Percentiles rank a stretch among this genome's conserved stretches.
These are phyloP conservation scores for Drosophila navojoa DNA, from an alignment of 1,140 invertebrate genomes.

Conservation along the genomic window DNA sequence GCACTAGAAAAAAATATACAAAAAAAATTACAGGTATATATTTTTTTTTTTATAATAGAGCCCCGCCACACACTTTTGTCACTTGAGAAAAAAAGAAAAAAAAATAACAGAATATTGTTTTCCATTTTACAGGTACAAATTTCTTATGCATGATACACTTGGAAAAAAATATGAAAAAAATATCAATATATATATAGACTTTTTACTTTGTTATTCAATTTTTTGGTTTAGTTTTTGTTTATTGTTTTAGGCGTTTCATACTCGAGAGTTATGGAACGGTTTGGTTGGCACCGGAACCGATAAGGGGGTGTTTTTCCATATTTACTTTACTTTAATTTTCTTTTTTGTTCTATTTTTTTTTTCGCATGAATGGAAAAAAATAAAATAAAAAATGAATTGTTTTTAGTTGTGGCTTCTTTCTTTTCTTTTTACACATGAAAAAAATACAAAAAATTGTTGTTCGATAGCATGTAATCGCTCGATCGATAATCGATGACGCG, in stretches of 20 bases:
- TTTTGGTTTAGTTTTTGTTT: constrained; percentile 7
- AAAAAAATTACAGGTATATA: constrained; percentile 23
- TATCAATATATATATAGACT: constrained; percentile 28
- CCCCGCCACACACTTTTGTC: constrained; percentile 27
- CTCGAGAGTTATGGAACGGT: constrained; percentile 11
- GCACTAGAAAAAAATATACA: constrained; percentile 13
- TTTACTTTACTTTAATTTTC: constrained; percentile 9
- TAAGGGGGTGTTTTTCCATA: constrained; percentile 60
- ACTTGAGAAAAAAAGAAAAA: constrained; percentile 24
- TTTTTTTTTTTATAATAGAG: constrained; percentile 12
- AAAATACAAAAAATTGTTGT: constrained; percentile 48
- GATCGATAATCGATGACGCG: not conserved
- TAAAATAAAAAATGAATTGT: constrained; percentile 15
- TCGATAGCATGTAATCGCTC: not conserved
- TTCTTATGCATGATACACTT: constrained; percentile 44
- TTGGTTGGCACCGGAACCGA: constrained; percentile 65
- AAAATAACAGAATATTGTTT: constrained; percentile 15
- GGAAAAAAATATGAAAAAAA: constrained; percentile 50
- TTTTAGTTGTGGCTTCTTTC: not conserved
- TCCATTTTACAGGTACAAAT: constrained; percentile 23
- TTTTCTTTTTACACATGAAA: constrained; percentile 56
- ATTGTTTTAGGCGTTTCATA: constrained; percentile 25
- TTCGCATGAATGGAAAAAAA: constrained; percentile 16
- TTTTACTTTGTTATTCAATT: constrained; percentile 7
- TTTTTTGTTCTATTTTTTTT: too few species aligned